Evolutionary conservation across 2,888 invertebrate species (phyloP), one percentile per base, ranked within the genome.

Genomic region (Papilio protenor): DNA sequence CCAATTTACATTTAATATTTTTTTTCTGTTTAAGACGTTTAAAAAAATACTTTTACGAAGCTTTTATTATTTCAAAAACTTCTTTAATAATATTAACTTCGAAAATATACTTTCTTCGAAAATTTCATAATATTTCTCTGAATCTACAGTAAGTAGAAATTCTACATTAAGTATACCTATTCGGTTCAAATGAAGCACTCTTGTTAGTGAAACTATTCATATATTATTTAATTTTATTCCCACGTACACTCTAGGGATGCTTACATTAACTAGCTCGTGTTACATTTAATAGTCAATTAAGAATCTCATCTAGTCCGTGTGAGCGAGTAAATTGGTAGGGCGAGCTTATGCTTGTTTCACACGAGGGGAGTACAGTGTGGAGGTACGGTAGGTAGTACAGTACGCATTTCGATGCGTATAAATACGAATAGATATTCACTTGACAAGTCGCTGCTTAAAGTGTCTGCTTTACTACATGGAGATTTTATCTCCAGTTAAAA

Each of bases 201-300:
- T 18, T 66, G 66, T 66, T 66, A 45, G 66, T 12, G 21, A 12
- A 66, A 66, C 66, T 66, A 45, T 66, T 66, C 66, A 45, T 40
- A 66, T 45, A 66, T 66, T 66, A 66, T 66, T 66, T 45, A 66
- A 66, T 66, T 66, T 66, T 66, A 66, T 66, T 66, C 66, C 40
- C 45, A 66, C 66, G 45, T 66, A 45, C 16, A 45, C 45, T 45
- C 45, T n/a, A 21, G 66, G 21, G 66, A 66, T 66, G 45, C 45
- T 45, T 45, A 66, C 45, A 66, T 66, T 66, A 73, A 74, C 64
- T 66, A 75, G 47, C 64, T 64, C 74, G 64, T 64, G 74, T 75
- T 64, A 66, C 64, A 75, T 75, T 64, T 64, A 64, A 75, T 75
- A 75, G 74, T 75, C 74, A 75, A 75, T 75, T 75, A 49, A 75